Evolutionary conservation across 2,797 vertebrate species (phyloP).

Genomic region (Stomatorhinus walkeri): DNA sequence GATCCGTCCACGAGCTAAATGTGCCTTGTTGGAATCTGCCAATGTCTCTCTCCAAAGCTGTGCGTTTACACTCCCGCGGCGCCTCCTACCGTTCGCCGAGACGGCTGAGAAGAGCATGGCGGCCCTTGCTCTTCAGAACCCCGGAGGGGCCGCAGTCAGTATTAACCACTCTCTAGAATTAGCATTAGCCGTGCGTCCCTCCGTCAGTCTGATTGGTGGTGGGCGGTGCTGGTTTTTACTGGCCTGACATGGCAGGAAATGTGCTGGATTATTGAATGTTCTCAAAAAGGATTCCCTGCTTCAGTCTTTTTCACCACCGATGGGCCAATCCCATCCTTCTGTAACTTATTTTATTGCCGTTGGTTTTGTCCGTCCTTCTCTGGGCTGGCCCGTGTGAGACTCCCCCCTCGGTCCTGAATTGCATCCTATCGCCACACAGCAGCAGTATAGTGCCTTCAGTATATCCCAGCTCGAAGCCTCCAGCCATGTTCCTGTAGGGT

Average conservation of each 20-base stretch:
- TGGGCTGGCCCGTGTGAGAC: neutral
- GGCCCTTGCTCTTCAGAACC: neutral
- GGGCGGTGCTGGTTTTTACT: neutral
- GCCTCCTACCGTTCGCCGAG: neutral
- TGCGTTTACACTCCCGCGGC: constrained; percentile 1
- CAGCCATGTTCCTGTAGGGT: neutral
- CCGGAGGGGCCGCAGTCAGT: constrained; percentile 4
- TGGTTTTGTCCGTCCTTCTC: neutral
- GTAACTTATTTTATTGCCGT: neutral
- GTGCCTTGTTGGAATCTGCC: neutral
- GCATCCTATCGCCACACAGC: neutral
- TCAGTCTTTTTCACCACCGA: neutral
- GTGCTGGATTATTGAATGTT: neutral
- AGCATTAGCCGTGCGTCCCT: neutral
- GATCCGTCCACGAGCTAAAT: neutral
- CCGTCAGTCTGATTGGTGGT: neutral
- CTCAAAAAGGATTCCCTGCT: neutral
- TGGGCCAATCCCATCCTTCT: neutral
- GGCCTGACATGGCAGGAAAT: neutral
- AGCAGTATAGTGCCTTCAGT: neutral
- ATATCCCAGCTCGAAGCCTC: neutral
- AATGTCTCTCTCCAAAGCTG: neutral
- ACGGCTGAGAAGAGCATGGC: neutral
- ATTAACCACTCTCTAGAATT: neutral
- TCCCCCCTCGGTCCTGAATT: neutral